phyloP scores from a whole-genome alignment of 2,113 vertebrate species.

The Symphodus melops region DNA sequence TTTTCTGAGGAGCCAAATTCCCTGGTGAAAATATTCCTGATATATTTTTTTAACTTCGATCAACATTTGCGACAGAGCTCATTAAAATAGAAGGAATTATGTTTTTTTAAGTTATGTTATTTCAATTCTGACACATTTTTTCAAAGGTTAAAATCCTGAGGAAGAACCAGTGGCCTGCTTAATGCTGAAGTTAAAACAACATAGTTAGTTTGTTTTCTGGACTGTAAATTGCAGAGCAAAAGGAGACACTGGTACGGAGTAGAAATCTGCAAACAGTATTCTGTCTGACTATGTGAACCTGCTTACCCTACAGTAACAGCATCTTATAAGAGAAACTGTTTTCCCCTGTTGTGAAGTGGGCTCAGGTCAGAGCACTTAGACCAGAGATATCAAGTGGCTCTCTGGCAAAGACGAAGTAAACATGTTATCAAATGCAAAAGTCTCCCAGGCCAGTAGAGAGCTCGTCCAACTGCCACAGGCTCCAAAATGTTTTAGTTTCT shows the following conservation, averaged over 20 bases:
- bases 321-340: constrained; percentile 19
- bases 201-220: no score
- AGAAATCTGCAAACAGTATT: background rate
- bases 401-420: constrained; percentile 62
- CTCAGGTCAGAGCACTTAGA: constrained; percentile 48
- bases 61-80: no score
- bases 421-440: constrained; percentile 61
- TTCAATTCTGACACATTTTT: no score
- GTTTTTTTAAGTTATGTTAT: no score
- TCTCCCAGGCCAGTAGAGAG: constrained; percentile 28
- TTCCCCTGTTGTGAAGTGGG: constrained; percentile 23
- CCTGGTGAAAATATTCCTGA: no score
- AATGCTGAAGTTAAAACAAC: background rate
- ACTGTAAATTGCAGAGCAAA: background rate
- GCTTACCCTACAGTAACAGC: constrained; percentile 10
- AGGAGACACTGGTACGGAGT: background rate
- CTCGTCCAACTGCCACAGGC: constrained; percentile 30
- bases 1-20: background rate
- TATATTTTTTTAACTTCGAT: no score
- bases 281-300: constrained; percentile 4
- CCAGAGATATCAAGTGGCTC: constrained; percentile 59
- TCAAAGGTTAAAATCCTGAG: no score
- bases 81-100: no score
- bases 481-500: constrained; percentile 38
- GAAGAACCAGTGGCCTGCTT: no score